These are phyloP conservation scores for Alligator sinensis DNA, from an alignment of 2,113 vertebrate genomes.

Conservation along the genomic window DNA sequence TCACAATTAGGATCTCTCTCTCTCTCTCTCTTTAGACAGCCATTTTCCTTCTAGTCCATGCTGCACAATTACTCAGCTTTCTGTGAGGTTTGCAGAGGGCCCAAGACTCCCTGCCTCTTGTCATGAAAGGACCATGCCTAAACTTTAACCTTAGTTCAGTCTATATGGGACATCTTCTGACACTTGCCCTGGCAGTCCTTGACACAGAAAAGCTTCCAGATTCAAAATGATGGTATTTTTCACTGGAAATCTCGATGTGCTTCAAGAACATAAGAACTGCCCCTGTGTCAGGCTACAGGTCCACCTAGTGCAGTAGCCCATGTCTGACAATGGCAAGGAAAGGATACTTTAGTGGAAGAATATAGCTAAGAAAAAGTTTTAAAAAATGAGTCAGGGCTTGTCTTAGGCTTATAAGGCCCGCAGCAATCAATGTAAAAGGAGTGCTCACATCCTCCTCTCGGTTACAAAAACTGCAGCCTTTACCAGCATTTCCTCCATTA, in stretches of 20 bases:
- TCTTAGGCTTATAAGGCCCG: neutral
- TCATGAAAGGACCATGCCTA: neutral
- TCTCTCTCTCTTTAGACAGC: neutral
- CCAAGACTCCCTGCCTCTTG: no score
- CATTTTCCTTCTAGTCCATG: neutral
- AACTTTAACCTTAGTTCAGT: neutral
- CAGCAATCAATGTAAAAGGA: neutral
- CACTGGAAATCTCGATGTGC: rapidly evolving
- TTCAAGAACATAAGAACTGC: neutral
- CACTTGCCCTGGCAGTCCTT: neutral
- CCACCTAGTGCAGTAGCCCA: no score
- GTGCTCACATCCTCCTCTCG: neutral
- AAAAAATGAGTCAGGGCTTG: neutral
- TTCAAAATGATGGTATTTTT: neutral
- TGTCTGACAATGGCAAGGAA: no score
- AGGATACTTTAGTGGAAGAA: no score
- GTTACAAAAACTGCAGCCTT: neutral
- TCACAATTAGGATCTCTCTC: neutral
- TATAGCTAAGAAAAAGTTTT: no score
- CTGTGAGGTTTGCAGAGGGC: neutral
- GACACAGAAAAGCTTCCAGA: neutral
- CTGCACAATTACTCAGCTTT: no score
- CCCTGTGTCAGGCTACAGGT: no score
- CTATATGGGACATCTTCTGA: neutral
- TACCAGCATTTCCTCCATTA: slow-evolving; percentile 25